Evolutionary conservation across 2,797 vertebrate species (phyloP), one percentile per base, ranked within the genome.

Genomic region (Crax fasciolata): DNA sequence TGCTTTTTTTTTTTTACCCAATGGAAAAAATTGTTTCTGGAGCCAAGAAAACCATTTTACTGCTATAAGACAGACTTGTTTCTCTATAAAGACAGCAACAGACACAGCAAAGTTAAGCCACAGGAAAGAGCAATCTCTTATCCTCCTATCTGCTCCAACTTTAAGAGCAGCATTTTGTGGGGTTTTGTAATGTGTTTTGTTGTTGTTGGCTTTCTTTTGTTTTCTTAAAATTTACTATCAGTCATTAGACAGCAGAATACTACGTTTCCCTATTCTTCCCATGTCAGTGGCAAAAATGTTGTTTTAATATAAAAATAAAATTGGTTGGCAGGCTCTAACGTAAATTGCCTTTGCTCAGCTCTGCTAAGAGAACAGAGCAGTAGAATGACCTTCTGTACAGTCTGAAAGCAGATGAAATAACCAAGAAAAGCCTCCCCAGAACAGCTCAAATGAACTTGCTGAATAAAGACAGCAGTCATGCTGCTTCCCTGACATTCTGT

Each of bases 381-480:
- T 2, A 54, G 51, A 76, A 89, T 0, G 1, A 92, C 62, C 55
- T 75, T 84, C 72, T 49, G 57, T 80, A 43, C 43, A 63, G 67
- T 38, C 39, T 82, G 68, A 91, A 91, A 77, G 9, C 35, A 89
- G 72, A 87, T 52, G 30, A 95, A 89, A 94, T 87, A 86, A 67
- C 72, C 38, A 52, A 71, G 78, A 82, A 95, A 93, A 94, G 48
- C 4, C 39, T 79, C 49, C 57, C 59, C 11, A 76, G 59, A 87
- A 66, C 48, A 71, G 68, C 71, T 77, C 75, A 93, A 87, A 96
- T 52, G 38, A 35, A 41, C 71, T 59, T 74, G 35, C 75, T 87
- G 92, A 93, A 94, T 87, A 93, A 93, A 87, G 79, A 76, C 30
- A 95, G 84, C 8, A 74, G 61, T 57, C 87, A 39, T 57, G 78